Conservation (phyloP, 2,113 vertebrate species). For the Saguinus imperator region DNA sequence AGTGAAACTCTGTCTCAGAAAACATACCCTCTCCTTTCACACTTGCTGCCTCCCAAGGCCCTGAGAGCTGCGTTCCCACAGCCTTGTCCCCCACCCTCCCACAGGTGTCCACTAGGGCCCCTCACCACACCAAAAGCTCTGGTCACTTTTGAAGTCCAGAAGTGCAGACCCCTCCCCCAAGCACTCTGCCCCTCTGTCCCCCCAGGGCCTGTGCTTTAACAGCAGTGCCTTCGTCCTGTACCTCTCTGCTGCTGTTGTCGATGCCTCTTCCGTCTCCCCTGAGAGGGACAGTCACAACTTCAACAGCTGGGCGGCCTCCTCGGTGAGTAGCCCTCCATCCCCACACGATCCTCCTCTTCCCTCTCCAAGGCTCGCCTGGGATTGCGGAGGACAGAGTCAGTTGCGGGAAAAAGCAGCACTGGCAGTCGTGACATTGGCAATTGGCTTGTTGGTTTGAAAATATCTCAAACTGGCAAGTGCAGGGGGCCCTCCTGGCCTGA, state of each 20-base stretch:
- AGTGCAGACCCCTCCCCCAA: background rate
- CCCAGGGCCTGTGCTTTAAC: conserved; percentile 91
- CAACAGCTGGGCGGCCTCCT: conserved; percentile 94
- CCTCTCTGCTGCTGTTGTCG: conserved; percentile 89
- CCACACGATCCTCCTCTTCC: background rate
- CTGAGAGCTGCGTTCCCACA: background rate
- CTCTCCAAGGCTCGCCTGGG: background rate
- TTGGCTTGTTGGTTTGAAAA: background rate
- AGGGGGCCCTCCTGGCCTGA: background rate
- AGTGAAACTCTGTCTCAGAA: no score
- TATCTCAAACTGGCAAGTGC: background rate
- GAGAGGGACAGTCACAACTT: conserved; percentile 90
- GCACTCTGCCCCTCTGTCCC: background rate
- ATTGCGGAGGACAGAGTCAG: background rate
- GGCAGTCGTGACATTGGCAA: background rate
- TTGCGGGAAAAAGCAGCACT: background rate
- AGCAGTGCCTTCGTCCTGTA: conserved; percentile 90
- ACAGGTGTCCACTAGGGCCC: background rate
- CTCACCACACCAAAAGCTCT: background rate
- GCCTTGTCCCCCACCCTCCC: no score
- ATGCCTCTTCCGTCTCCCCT: conserved; percentile 85
- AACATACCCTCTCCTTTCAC: background rate
- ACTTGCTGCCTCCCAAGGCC: background rate
- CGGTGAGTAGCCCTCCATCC: conserved; percentile 84
- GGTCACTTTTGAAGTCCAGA: background rate